Base-by-base conservation (phyloP, 2,113 vertebrate species). In the Gallinago undulata region DNA sequence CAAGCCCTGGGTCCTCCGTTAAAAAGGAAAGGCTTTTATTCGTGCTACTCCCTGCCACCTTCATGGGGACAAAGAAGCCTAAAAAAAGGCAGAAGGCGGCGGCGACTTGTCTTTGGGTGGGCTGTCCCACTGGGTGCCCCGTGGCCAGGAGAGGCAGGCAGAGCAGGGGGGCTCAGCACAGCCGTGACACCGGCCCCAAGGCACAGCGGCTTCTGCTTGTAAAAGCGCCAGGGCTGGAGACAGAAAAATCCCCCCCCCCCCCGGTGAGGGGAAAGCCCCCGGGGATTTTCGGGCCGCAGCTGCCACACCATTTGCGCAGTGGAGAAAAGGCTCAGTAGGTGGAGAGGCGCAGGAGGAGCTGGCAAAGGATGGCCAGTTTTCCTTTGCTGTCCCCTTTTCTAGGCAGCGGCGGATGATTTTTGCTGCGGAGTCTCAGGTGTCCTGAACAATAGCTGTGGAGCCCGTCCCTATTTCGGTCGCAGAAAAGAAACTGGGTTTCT, bases 381-480 rank as follows among this genome's bases (percentile, higher is more conserved):
- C 55, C 67, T 19, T 37, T 43, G 35, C 69, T 55, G 10, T 78
- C 41, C 41, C 91, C 67, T 93, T 89, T 82, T 39, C 39, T 35
- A 91, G 60, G 84, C 70, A 87, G 43, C 33, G 55, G 92, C 83
- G 84, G 73, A 87, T 78, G 73, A 93, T 93, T 95, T 95, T 47
- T 80, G 63, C 77, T 77, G 74, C 33, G 31, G 68, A 92, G 93
- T 94, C 91, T 98, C 87, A 94, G 89, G 85, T 85, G 92, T 80
- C 53, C 76, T 75, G 63, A 93, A 95, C 93, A 97, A 96, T 35
- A 84, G 94, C 47, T 60, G 53, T 19, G 64, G n/a, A 94, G 79
- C 48, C 72, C 33, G 63, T 64, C 69, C 89, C 91, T 74, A 1
- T 76, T 79, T 73, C 68, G 91, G 77, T 88, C 75, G 41, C 27